Percentiles rank a stretch among this genome's conserved stretches.
Conservation (phyloP, 2,888 invertebrate genomes). For the Rapana venosa region DNA sequence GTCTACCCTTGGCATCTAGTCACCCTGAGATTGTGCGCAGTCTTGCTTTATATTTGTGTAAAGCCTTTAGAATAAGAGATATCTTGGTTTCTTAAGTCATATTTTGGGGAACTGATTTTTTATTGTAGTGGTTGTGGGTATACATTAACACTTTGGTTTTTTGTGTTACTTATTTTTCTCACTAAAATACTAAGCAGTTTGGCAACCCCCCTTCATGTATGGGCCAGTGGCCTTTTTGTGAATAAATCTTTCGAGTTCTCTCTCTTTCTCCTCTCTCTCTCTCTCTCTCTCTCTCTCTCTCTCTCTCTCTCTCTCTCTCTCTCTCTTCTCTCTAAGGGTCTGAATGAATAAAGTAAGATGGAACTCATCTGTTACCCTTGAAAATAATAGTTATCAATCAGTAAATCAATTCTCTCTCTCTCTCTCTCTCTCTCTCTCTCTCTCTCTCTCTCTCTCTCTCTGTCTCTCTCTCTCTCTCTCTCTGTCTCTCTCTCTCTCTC, state of each 20-base stretch:
- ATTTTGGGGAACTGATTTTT: background rate
- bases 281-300: constrained; percentile 21
- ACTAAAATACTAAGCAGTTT: background rate
- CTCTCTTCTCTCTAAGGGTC: background rate
- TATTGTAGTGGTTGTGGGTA: too few relatives aligned
- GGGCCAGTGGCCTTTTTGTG: too few relatives aligned
- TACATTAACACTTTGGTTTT: background rate
- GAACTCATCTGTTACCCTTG: background rate
- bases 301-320: background rate
- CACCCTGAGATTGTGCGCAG: too few relatives aligned
- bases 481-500: background rate
- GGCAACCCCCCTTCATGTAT: background rate
- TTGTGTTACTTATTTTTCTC: background rate
- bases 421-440: constrained; percentile 18
- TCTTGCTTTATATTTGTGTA: background rate
- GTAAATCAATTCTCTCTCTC: background rate
- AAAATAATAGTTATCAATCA: background rate
- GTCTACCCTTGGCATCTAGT: background rate
- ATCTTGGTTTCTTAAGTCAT: background rate
- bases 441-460: constrained; percentile 21
- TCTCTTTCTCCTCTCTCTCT: constrained; percentile 21
- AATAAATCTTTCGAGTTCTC: background rate
- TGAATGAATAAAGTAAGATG: background rate
- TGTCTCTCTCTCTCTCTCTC: constrained; percentile 28
- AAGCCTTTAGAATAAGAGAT: background rate